Conservation (phyloP, 1,140 invertebrate genomes). For the Nasonia vitripennis region DNA sequence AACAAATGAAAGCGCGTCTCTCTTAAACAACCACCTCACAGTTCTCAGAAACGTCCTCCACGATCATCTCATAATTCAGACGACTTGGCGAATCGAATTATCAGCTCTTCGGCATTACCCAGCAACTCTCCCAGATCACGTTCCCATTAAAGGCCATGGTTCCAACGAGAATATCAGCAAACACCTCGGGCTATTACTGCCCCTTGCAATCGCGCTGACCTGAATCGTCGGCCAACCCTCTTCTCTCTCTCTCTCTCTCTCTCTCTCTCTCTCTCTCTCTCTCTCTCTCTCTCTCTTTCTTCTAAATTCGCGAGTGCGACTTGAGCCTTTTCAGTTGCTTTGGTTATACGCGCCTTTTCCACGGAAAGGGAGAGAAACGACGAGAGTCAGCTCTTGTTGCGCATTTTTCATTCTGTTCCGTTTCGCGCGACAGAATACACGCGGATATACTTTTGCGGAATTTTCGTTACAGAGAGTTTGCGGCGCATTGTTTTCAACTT, state of each 20-base stretch:
- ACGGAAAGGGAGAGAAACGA: background rate
- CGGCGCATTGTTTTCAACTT: background rate
- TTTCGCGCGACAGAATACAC: background rate
- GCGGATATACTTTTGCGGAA: background rate
- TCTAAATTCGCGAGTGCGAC: background rate
- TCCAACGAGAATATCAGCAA: background rate
- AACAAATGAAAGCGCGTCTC: too few species aligned
- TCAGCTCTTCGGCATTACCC: background rate
- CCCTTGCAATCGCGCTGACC: background rate
- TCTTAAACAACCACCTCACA: too few species aligned
- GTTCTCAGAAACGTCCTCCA: too few species aligned
- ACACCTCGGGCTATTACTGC: background rate
- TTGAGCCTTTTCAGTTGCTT: background rate
- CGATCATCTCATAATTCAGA: background rate
- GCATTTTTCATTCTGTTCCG: background rate
- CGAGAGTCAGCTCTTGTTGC: background rate
- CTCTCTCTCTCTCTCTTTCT: background rate
- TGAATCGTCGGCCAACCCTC: slow-evolving; percentile 2
- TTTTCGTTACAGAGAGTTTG: background rate
- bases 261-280: too few species aligned
- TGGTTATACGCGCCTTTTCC: background rate
- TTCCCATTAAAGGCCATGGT: background rate
- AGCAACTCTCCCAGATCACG: background rate
- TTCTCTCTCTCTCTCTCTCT: background rate
- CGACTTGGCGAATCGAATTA: background rate